Evolutionary conservation across 1,140 invertebrate genomes (phyloP), one percentile per base, ranked within the genome.

Genomic region (Dinothrombium tinctorium): DNA sequence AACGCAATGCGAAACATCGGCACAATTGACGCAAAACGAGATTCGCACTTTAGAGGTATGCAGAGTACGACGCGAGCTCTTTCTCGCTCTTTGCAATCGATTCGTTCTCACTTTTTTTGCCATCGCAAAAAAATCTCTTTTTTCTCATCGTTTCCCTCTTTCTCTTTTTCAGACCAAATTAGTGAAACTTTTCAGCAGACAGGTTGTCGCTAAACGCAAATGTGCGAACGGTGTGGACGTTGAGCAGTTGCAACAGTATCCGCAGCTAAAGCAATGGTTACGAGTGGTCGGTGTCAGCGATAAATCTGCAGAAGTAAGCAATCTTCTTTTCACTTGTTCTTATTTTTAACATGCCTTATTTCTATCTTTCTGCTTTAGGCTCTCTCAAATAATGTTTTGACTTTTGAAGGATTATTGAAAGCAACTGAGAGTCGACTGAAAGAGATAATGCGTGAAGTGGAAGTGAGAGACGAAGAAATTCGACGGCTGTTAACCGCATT

Each of bases 11-110:
- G 74, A 76, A 17, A 82, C 81, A 38, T 83, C 74, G 57, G 79
- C 76, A 33, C 79, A 83, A 59, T 66, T 94, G 46, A 92, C 84
- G 29, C 82, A 89, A 56, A 79, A 89, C 55, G 84, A 92, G 69
- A 92, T 92, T 53, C 69, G 83, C 48, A 81, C 76, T 37, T 63
- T 89, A 35, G 87, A 89, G 81, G n/a, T n/a, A n/a, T n/a, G n/a
- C n/a, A n/a, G n/a, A n/a, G n/a, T n/a, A n/a, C n/a, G n/a, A n/a
- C n/a, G n/a, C n/a, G n/a, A n/a, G n/a, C n/a, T n/a, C n/a, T n/a
- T n/a, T n/a, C n/a, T n/a, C n/a, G n/a, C n/a, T n/a, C n/a, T n/a
- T n/a, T n/a, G n/a, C n/a, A n/a, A n/a, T n/a, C n/a, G n/a, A n/a
- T n/a, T n/a, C n/a, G n/a, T n/a, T n/a, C n/a, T n/a, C n/a, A n/a